Evolutionary conservation across 1,140 invertebrate species (phyloP), one percentile per base, ranked within the genome.

Genomic region (Drosophila watanabei): DNA sequence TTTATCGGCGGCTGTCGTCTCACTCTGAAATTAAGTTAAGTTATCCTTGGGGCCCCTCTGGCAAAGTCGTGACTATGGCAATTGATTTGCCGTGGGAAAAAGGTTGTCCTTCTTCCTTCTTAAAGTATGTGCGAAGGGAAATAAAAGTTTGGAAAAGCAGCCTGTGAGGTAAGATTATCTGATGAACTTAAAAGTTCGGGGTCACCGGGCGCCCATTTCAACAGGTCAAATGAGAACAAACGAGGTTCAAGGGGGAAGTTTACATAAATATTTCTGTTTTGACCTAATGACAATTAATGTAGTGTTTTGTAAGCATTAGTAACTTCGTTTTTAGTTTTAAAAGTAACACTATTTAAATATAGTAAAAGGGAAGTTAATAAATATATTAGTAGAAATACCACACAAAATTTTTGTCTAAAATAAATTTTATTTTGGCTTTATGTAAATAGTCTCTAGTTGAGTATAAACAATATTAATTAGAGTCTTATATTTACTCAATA

Each of bases 21-120:
- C 60, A 59, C 70, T 66, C 77, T 70, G 73, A 81, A 90, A 82
- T 73, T 72, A 77, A 78, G 79, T 70, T 79, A 76, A 86, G 66
- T 62, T 86, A 58, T 86, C 79, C 81, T 81, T 62, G 66, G 80
- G 85, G 62, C 28, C 51, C 6, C 20, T 39, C 20, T 39, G 37
- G 35, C 35, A 18, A 57, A 52, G 46, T 43, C 49, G 48, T 60
- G 39, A 39, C 61, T 58, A 39, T 58, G 51, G 61, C 16, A 63
- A 63, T 63, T 58, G 61, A 63, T 63, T 58, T 63, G n/a, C 57
- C 7, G 18, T 30, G 35, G 28, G 8, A 24, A 49, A 46, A 69
- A 37, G 32, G 60, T 51, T 65, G 35, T 58, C 33, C 24, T 58
- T 30, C 33, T 58, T 37, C 13, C 33, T 30, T 16, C 33, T 39